phyloP scores from a whole-genome alignment of 2,888 invertebrate species.

The Fragum fragum region DNA sequence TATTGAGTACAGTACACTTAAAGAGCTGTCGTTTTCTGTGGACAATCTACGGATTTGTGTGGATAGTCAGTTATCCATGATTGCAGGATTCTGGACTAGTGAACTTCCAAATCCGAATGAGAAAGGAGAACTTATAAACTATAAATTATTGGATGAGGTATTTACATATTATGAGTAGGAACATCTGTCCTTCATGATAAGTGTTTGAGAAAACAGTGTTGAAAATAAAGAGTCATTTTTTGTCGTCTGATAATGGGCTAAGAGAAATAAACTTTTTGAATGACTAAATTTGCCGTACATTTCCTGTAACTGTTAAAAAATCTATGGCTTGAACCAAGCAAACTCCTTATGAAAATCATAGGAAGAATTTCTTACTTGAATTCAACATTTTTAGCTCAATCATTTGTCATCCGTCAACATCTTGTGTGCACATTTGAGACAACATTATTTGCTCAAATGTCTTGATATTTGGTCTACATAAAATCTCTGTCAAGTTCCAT shows the following conservation, averaged over 20 bases:
- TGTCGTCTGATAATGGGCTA: too few relatives aligned
- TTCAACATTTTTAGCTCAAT: too few relatives aligned
- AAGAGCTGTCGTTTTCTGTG: conserved; percentile 76
- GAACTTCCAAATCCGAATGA: conserved; percentile 80
- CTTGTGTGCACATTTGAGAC: too few relatives aligned
- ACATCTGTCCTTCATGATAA: too few relatives aligned
- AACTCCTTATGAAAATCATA: too few relatives aligned
- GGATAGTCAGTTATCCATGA: conserved; percentile 77
- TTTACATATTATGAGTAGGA: not conserved
- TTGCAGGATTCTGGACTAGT: conserved; percentile 81
- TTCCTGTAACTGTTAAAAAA: too few relatives aligned
- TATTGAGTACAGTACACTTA: conserved; percentile 83
- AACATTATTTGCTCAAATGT: too few relatives aligned
- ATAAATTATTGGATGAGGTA: conserved; percentile 77
- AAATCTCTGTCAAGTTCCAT: too few relatives aligned
- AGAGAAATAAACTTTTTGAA: not conserved
- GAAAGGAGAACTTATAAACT: conserved; percentile 78
- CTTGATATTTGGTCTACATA: too few relatives aligned
- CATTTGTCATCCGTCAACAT: too few relatives aligned
- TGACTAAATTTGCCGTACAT: not conserved
- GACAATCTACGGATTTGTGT: conserved; percentile 81
- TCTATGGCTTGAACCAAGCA: too few relatives aligned
- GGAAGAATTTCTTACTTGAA: too few relatives aligned
- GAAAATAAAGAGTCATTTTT: not conserved
- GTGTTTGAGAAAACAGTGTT: not conserved